Evolutionary conservation across 1,140 invertebrate species (phyloP).

Genomic region (Choristoneura fumiferana): DNA sequence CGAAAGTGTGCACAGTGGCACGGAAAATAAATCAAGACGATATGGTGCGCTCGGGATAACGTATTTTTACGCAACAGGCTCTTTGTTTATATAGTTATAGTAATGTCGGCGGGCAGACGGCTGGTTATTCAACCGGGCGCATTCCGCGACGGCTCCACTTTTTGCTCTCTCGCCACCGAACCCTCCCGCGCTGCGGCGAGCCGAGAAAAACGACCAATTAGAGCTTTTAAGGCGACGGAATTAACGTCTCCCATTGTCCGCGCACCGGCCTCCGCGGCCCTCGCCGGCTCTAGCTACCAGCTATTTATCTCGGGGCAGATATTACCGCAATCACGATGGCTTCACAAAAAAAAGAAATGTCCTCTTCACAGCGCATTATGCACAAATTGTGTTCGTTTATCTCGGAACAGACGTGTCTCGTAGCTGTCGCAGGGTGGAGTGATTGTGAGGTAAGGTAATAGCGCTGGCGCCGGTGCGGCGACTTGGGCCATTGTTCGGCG

Average conservation of each 20-base stretch:
- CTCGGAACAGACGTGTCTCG: conserved; percentile 31
- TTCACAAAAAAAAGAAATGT: conserved; percentile 30
- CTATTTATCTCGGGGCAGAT: conserved; percentile 27
- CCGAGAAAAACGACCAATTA: conserved; percentile 72
- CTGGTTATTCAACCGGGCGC: conserved; percentile 75
- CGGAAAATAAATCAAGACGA: conserved; percentile 68
- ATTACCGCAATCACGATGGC: conserved; percentile 34
- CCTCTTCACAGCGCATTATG: conserved; percentile 29
- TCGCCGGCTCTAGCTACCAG: conserved; percentile 21
- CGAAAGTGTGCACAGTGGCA: conserved; percentile 62
- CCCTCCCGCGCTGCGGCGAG: conserved; percentile 33
- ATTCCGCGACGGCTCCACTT: conserved; percentile 71
- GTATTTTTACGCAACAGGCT: conserved; percentile 75
- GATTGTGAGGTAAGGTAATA: conserved; percentile 41
- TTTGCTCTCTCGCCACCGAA: conserved; percentile 57
- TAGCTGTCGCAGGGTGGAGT: background rate
- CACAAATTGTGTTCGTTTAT: conserved; percentile 42
- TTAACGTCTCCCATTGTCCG: conserved; percentile 61
- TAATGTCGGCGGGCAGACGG: conserved; percentile 53
- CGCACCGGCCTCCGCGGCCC: conserved; percentile 24
- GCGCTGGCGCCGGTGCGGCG: conserved; percentile 43
- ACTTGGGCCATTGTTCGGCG: conserved; percentile 32
- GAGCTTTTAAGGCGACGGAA: conserved; percentile 65
- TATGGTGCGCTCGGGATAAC: conserved; percentile 61
- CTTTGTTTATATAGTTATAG: conserved; percentile 68